Percentiles rank a stretch among this genome's conserved stretches.
Evolutionary conservation across 2,888 invertebrate species (phyloP).

Genomic region (Onthophagus sagittarius): DNA sequence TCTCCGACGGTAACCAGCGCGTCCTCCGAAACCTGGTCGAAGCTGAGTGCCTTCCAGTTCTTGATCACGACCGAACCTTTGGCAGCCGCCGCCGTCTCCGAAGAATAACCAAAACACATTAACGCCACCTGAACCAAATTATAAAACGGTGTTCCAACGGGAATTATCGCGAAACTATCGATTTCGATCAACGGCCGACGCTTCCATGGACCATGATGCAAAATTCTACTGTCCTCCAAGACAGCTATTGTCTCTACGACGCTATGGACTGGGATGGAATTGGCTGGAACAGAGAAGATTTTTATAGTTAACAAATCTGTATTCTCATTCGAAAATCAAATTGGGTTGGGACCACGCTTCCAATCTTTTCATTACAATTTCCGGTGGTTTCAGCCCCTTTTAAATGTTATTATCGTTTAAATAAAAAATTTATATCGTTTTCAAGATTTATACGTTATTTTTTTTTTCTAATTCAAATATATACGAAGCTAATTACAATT

Average conservation of each 20-base stretch:
- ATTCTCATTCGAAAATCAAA: too few relatives aligned
- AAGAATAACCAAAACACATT: slow-evolving; percentile 84
- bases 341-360: neutral
- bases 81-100: slow-evolving; percentile 78
- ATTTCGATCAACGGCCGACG: slow-evolving; percentile 77
- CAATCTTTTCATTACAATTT: neutral
- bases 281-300: slow-evolving; percentile 55
- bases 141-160: slow-evolving; percentile 84
- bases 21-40: slow-evolving; percentile 92
- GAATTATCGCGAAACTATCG: slow-evolving; percentile 95
- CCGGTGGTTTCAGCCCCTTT: neutral
- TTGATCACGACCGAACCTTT: slow-evolving; percentile 90
- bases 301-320: slow-evolving; percentile 4
- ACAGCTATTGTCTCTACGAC: slow-evolving; percentile 84
- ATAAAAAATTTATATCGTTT: too few relatives aligned
- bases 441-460: too few relatives aligned
- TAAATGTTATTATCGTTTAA: too few relatives aligned
- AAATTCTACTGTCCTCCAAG: slow-evolving; percentile 54
- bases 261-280: slow-evolving; percentile 91
- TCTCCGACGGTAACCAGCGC: slow-evolving; percentile 90
- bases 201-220: slow-evolving; percentile 60
- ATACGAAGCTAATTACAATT: neutral
- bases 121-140: slow-evolving; percentile 90
- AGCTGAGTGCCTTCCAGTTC: slow-evolving; percentile 94
- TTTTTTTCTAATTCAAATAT: too few relatives aligned